These are phyloP conservation scores for Patella depressa DNA, from an alignment of 2,888 invertebrate species.

Conservation along the genomic window DNA sequence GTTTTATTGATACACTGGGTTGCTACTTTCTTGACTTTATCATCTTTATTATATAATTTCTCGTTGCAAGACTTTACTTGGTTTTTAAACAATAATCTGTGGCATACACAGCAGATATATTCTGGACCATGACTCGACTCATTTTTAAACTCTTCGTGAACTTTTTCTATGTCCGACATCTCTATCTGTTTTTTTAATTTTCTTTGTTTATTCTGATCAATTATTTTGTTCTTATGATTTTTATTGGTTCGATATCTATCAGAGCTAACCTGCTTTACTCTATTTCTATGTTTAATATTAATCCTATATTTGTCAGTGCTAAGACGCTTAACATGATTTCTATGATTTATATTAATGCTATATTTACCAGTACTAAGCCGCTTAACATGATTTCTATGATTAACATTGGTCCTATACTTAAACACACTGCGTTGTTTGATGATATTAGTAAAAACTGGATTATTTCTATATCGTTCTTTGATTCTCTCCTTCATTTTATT, in stretches of 20 bases:
- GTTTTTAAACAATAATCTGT: background rate
- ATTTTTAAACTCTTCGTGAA: background rate
- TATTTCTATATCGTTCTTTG: too few relatives aligned
- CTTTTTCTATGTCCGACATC: background rate
- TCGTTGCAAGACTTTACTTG: background rate
- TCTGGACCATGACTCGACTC: background rate
- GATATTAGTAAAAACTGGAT: background rate
- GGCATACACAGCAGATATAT: background rate
- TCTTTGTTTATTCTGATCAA: background rate
- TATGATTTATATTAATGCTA: background rate
- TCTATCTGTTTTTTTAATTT: background rate
- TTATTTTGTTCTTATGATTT: background rate
- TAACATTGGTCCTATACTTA: background rate
- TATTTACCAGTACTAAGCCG: background rate
- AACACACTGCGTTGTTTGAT: background rate
- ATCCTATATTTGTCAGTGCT: background rate
- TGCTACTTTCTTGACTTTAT: background rate
- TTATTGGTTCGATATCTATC: background rate
- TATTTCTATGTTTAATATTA: background rate
- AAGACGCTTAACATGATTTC: background rate
- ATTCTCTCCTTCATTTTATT: background rate
- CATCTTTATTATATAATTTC: background rate
- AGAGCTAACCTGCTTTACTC: background rate
- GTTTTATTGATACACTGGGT: background rate
- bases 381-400: background rate